Conservation (phyloP, 2,797 vertebrate genomes). For the Coccyzus lansbergi region DNA sequence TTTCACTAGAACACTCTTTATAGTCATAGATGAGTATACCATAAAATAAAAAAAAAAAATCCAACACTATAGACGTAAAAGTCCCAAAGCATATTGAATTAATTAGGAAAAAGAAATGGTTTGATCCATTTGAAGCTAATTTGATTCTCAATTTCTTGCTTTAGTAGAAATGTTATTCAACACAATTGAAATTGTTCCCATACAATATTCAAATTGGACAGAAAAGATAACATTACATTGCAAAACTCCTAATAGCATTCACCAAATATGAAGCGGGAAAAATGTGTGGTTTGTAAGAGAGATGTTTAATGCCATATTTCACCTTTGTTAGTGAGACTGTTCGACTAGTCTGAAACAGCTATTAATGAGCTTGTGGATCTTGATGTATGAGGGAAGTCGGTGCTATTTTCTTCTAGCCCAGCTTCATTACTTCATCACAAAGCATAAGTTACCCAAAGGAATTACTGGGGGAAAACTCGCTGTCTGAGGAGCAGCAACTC, state of each 20-base stretch:
- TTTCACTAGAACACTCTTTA: not conserved
- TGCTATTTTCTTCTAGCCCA: not conserved
- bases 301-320: not conserved
- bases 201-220: not conserved
- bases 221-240: not conserved
- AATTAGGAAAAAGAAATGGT: not conserved
- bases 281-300: not conserved
- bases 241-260: not conserved
- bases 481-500: not conserved
- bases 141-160: not conserved
- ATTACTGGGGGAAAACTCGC: not conserved
- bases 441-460: not conserved
- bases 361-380: not conserved
- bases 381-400: not conserved
- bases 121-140: not conserved
- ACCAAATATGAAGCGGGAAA: not conserved
- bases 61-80: not conserved
- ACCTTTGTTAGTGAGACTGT: not conserved
- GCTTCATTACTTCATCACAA: not conserved
- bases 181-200: not conserved
- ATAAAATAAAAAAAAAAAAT: not conserved
- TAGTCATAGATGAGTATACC: not conserved
- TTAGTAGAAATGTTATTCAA: not conserved
- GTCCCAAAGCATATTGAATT: not conserved
- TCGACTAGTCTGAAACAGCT: not conserved